Percentiles rank a stretch among this genome's conserved stretches.
Evolutionary conservation across 2,113 vertebrate genomes (phyloP).

Genomic region (Crotalus helleri): DNA sequence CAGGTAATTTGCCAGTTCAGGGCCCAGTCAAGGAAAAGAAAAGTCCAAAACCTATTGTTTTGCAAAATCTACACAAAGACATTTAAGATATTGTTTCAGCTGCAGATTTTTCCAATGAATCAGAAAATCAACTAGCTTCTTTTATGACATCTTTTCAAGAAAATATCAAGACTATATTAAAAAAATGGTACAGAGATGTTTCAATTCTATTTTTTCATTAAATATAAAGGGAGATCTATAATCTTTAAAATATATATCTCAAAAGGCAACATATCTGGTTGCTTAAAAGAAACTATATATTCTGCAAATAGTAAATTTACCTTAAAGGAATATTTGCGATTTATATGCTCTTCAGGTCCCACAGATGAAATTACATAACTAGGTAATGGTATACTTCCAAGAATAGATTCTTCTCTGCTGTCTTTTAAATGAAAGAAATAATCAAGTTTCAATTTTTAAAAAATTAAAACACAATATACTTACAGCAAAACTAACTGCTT

Average conservation of each 20-base stretch:
- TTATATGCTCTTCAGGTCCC: slow-evolving; percentile 89
- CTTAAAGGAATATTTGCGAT: slow-evolving; percentile 97
- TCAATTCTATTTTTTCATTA: neutral
- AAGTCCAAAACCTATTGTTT: neutral
- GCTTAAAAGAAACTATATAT: neutral
- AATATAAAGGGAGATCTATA: slow-evolving; percentile 3
- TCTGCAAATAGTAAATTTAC: slow-evolving; percentile 64
- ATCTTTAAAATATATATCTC: neutral
- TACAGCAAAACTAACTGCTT: neutral
- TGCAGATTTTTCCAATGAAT: neutral
- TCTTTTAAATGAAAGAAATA: slow-evolving; percentile 72
- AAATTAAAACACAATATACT: neutral
- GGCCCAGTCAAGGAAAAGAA: neutral
- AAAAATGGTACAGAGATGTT: neutral
- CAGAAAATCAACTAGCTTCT: neutral
- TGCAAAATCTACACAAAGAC: neutral
- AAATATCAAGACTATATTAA: neutral
- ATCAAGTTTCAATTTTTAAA: neutral
- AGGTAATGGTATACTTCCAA: slow-evolving; percentile 95
- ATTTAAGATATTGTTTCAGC: neutral
- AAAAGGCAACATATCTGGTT: neutral
- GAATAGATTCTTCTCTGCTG: slow-evolving; percentile 91
- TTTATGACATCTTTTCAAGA: neutral
- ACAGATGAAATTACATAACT: slow-evolving; percentile 90
- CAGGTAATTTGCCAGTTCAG: neutral